Percentiles rank a stretch among this genome's conserved stretches.
Conservation (phyloP, 2,113 vertebrate species). For the Elephantulus edwardii region DNA sequence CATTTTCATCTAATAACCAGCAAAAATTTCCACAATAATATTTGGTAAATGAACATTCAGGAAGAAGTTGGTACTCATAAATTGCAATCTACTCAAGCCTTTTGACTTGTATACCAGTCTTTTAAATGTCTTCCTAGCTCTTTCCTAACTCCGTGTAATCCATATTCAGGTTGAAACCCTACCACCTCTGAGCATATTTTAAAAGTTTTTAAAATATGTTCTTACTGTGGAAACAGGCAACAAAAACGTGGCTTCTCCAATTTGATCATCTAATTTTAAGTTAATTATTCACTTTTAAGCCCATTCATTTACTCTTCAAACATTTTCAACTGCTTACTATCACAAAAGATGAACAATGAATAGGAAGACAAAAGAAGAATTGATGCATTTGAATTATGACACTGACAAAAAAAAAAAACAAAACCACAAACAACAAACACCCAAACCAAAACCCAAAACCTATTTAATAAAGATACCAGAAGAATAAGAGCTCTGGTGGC, state of each 20-base stretch:
- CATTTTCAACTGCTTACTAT: background rate
- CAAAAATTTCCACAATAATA: background rate
- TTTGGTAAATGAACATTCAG: background rate
- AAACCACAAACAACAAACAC: background rate
- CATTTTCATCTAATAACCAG: slow-evolving; percentile 3
- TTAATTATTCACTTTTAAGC: slow-evolving; percentile 24
- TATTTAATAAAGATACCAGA: too few species aligned
- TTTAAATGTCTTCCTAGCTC: background rate
- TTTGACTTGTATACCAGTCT: background rate
- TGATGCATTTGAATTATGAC: background rate
- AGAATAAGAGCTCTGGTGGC: too few species aligned
- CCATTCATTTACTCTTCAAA: background rate
- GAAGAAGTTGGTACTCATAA: background rate
- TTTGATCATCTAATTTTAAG: slow-evolving; percentile 9
- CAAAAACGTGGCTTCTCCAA: background rate
- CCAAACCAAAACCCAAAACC: too few species aligned
- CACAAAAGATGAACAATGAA: background rate
- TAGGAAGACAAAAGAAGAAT: background rate
- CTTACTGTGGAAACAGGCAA: background rate
- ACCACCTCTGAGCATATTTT: background rate
- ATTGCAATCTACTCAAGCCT: background rate
- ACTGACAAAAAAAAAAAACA: background rate
- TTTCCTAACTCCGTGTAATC: background rate
- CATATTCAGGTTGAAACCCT: background rate
- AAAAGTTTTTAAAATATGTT: background rate